Base-by-base conservation (phyloP, 2,888 invertebrate species). In the Chironomus riparius region DNA sequence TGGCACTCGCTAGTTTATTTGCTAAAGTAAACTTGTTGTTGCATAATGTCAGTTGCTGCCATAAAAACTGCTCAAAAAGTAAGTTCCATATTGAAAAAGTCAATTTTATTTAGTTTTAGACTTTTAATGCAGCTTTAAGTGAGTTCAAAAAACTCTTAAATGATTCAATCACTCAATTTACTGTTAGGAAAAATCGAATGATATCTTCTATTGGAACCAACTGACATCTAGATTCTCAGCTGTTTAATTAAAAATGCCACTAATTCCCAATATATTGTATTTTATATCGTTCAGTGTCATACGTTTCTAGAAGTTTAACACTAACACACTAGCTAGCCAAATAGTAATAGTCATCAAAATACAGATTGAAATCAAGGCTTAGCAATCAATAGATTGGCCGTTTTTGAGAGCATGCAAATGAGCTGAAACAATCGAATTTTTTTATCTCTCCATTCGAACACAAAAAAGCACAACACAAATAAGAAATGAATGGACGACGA, bases 381-480 rank as follows among this genome's bases (percentile, higher is more conserved):
- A 38, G 38, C 38, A 38, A 38, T 38, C 38, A 38, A 38, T 38
- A 38, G 38, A 10, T 38, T 38, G 38, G 7, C 38, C 18, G 12
- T 68, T 69, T 70, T 70, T 50, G 70, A 70, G 56, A 70, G 48
- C 70, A 72, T 72, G 72, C 62, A 62, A 72, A 72, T 72, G 62
- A 62, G 72, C 7, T 62, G 12, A 15, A 56, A 56, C 56, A 56
- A 56, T 56, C 56, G 15, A 61, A 21, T 24, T 22, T 48, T 28
- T 72, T 72, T 62, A 61, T 62, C 61, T 72, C 72, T 62, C 72
- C 48, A 48, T 70, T 70, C 38, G 38, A 38, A 38, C 38, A 38
- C 38, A 38, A 38, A 38, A 38, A 38, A 38, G 10, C 38, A 10
- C 38, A 38, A 38, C 38, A 38, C 38, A 38, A 38, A 10, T 38